Base-by-base conservation (phyloP, 2,113 vertebrate genomes). In the Hystrix brachyura region DNA sequence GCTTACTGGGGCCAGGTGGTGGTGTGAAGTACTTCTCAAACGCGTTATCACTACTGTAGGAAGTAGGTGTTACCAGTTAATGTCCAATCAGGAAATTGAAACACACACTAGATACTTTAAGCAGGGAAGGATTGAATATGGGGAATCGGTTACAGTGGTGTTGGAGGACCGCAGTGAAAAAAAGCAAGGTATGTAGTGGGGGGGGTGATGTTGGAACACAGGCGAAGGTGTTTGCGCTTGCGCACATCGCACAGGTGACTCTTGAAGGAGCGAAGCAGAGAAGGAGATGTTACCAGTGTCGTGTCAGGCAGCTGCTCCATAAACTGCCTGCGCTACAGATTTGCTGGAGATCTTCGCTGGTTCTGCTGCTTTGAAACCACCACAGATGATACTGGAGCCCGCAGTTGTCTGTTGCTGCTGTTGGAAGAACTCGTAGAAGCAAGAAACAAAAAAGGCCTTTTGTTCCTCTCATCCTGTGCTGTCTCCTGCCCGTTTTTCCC, bases 301-400 rank as follows among this genome's bases (percentile, higher is more conserved):
- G 1, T 43, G 34, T 23, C 78, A 80, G 86, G 60, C 8, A 51
- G 43, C 55, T 90, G n/a, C 62, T 83, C 7, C 3, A 15, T 82
- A 43, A 69, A 34, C 62, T 76, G 25, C 17, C 23, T 57, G 53
- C 72, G 60, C 9, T 95, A 1, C 32, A 38, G 67, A 74, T 89
- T 51, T 65, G 23, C 65, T 93, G 87, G 74, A 78, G 92, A 17
- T 55, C 21, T 55, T 72, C 55, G 9, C 67, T 90, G 90, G 23
- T 72, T 90, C 59, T 89, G 12, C 46, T 91, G 72, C 43, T 97
- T 87, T 89, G 88, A 92, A 96, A 79, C 69, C 60, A 92, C 38
- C 48, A 57, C 60, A 11, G 48, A 55, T 79, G 93, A 32, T 81
- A 17, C 62, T 72, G 67, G 83, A 95, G 48, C 69, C 62, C 85